Evolutionary conservation across 1,140 invertebrate genomes (phyloP).

Genomic region (Oncopodura yosiiana): DNA sequence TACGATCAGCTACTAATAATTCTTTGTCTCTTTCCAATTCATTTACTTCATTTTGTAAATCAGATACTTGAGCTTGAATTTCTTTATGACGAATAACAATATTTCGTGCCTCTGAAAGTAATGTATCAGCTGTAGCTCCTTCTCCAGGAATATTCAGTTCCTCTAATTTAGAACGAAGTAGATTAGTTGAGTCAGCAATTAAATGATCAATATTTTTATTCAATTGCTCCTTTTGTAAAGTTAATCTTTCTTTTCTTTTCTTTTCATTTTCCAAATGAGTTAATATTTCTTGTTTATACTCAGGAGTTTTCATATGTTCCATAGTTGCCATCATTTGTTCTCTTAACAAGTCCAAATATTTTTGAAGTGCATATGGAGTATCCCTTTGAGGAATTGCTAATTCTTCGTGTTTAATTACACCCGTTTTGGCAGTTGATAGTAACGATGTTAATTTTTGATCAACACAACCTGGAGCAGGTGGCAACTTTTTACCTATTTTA

Average conservation of each 20-base stretch:
- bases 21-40: constrained; percentile 28
- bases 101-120: constrained; percentile 53
- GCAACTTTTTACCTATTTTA: constrained; percentile 52
- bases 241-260: constrained; percentile 53
- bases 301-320: constrained; percentile 64
- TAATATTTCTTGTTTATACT: constrained; percentile 60
- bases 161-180: constrained; percentile 78
- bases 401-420: constrained; percentile 57
- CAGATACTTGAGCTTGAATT: constrained; percentile 70
- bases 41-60: constrained; percentile 67
- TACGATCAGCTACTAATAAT: constrained; percentile 9
- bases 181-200: constrained; percentile 80
- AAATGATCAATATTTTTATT: constrained; percentile 83
- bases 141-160: constrained; percentile 50
- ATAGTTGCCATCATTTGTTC: constrained; percentile 73
- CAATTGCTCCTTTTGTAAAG: constrained; percentile 66
- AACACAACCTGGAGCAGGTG: constrained; percentile 76
- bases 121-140: constrained; percentile 30
- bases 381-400: constrained; percentile 61
- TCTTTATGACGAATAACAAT: constrained; percentile 85
- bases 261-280: constrained; percentile 71
- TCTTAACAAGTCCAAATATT: constrained; percentile 70
- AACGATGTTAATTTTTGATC: constrained; percentile 75
- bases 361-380: constrained; percentile 74
- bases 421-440: constrained; percentile 48